Percentiles rank a stretch among this genome's conserved stretches.
Conservation (phyloP, 2,797 vertebrate species). For the Notoglanidium macrostoma region DNA sequence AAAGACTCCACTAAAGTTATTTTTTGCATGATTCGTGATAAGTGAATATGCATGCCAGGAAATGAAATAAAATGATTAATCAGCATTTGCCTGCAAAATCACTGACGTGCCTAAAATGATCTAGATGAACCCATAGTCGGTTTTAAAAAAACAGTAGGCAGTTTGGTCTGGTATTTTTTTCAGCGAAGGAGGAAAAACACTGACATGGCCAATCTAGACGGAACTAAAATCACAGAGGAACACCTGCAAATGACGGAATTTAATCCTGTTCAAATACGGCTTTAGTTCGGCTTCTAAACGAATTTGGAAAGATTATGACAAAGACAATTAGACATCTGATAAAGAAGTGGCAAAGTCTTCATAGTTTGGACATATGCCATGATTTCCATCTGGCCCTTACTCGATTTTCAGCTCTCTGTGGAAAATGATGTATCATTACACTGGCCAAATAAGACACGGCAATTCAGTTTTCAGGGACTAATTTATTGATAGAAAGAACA, state of each 20-base stretch:
- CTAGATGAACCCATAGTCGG: not conserved
- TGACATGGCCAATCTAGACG: not conserved
- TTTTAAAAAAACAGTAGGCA: not conserved
- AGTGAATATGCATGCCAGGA: not conserved
- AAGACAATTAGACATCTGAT: slow-evolving; percentile 1
- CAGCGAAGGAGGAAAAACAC: not conserved
- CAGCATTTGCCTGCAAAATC: not conserved
- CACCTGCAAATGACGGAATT: not conserved
- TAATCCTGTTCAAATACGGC: not conserved
- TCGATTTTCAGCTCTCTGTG: slow-evolving; percentile 16
- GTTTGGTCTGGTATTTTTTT: not conserved
- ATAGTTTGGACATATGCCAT: not conserved
- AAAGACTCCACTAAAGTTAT: not conserved
- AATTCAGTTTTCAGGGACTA: slow-evolving; percentile 66
- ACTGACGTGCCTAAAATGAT: not conserved
- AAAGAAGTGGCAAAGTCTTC: not conserved
- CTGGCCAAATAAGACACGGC: slow-evolving; percentile 59
- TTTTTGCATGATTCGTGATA: not conserved
- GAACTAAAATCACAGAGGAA: not conserved
- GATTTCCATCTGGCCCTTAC: slow-evolving; percentile 40
- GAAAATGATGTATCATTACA: slow-evolving; percentile 66
- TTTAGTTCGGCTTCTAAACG: not conserved
- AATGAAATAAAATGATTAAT: not conserved
- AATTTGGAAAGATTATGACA: not conserved
- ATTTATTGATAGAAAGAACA: slow-evolving; percentile 68